Evolutionary conservation across 2,888 invertebrate genomes (phyloP).

Genomic region (Mamestra brassicae): DNA sequence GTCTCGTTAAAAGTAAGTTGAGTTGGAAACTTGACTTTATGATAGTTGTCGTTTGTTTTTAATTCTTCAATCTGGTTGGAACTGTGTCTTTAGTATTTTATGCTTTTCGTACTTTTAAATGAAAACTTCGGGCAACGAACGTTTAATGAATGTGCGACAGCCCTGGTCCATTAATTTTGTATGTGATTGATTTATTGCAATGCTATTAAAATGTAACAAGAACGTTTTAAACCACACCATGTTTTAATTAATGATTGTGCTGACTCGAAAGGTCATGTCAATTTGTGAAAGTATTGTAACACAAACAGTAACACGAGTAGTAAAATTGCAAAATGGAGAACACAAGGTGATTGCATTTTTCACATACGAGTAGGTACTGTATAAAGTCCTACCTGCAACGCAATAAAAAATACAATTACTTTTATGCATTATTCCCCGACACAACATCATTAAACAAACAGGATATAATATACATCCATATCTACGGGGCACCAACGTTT

Average conservation of each 20-base stretch:
- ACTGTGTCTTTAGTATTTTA: conserved; percentile 33
- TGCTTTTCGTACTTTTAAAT: background rate
- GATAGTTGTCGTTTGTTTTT: conserved; percentile 76
- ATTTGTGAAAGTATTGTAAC: background rate
- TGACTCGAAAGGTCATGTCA: background rate
- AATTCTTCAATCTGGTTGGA: conserved; percentile 62
- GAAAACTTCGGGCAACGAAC: background rate
- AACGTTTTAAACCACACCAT: background rate
- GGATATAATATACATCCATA: conserved; percentile 19
- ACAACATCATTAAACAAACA: conserved; percentile 33
- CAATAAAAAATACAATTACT: conserved; percentile 26
- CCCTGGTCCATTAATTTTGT: conserved; percentile 3
- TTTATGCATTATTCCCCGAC: conserved; percentile 8
- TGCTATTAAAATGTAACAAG: conserved; percentile 4
- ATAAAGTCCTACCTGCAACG: background rate
- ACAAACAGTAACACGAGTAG: background rate
- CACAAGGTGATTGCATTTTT: background rate
- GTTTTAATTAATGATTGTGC: conserved; percentile 22
- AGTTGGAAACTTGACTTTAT: conserved; percentile 80
- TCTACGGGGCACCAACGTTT: conserved; percentile 23
- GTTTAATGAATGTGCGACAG: background rate
- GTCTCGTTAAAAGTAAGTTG: conserved; percentile 83
- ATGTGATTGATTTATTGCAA: conserved; percentile 13
- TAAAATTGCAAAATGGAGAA: background rate
- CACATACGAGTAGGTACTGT: background rate